Evolutionary conservation across 2,113 vertebrate species (phyloP).

Genomic region (Salvelinus namaycush): DNA sequence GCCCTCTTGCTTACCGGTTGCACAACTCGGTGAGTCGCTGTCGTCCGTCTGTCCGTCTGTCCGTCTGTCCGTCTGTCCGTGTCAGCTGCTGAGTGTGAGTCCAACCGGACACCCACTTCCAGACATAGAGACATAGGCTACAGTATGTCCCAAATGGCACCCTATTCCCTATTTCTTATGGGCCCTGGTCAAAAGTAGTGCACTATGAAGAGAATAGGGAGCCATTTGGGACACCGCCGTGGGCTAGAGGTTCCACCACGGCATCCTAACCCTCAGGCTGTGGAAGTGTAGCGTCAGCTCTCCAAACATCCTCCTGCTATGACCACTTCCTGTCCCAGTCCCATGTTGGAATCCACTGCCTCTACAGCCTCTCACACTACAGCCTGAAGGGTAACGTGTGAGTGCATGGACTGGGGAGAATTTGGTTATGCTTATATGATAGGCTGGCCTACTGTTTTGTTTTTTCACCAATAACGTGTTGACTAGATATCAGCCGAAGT

Average conservation of each 20-base stretch:
- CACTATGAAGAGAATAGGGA: too few species aligned
- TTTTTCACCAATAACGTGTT: neutral
- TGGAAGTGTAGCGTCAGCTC: constrained; percentile 59
- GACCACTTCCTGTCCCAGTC: constrained; percentile 35
- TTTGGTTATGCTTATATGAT: neutral
- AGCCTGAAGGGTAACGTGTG: neutral
- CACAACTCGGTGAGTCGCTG: constrained; percentile 20
- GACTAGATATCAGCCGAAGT: neutral
- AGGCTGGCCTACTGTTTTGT: neutral
- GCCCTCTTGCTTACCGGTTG: neutral
- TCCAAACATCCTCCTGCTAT: constrained; percentile 53
- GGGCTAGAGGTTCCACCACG: neutral
- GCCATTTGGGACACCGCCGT: too few species aligned
- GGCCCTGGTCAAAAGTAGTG: too few species aligned
- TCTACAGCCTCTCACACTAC: neutral
- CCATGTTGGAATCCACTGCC: too few species aligned
- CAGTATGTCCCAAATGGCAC: neutral
- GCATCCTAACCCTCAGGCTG: constrained; percentile 30
- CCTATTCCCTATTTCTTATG: too few species aligned
- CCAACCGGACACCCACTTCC: constrained; percentile 28
- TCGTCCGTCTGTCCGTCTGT: constrained; percentile 30
- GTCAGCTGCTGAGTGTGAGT: constrained; percentile 26
- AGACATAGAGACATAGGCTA: neutral
- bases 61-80: constrained; percentile 7
- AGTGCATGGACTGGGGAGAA: neutral